A percentile compares a stretch with the other conserved stretches of the same genome.
These are phyloP conservation scores for Odontesthes bonariensis DNA, from an alignment of 2,113 vertebrate species.

Conservation along the genomic window DNA sequence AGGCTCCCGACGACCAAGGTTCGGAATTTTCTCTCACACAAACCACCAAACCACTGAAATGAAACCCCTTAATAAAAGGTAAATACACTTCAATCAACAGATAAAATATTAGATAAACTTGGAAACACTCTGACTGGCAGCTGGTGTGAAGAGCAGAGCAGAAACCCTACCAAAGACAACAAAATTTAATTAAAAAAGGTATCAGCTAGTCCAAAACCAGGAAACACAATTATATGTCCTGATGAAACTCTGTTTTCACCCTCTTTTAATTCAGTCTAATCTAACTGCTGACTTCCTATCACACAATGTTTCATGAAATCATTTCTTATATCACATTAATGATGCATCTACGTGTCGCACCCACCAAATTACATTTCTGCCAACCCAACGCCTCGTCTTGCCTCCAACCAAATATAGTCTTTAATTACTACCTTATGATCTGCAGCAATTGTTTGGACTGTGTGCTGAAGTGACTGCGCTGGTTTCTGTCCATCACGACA, in stretches of 20 bases:
- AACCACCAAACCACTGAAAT: too few species aligned
- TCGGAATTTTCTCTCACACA: too few species aligned
- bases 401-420: slow-evolving; percentile 41
- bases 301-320: slow-evolving; percentile 16
- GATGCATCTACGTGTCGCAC: slow-evolving; percentile 7
- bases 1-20: too few species aligned
- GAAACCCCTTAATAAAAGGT: too few species aligned
- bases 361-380: slow-evolving; percentile 30
- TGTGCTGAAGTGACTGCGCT: not conserved
- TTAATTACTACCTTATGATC: slow-evolving; percentile 28
- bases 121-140: not conserved
- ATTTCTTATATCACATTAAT: slow-evolving; percentile 37
- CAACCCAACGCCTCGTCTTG: not conserved
- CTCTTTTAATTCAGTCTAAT: not conserved
- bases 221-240: not conserved
- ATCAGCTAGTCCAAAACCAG: not conserved
- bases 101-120: not conserved
- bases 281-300: not conserved
- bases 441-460: not conserved
- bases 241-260: not conserved
- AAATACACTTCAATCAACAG: too few species aligned
- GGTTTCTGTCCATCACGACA: not conserved
- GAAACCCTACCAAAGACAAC: not conserved
- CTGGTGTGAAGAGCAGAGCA: not conserved
- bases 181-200: not conserved